A percentile compares a stretch with the other conserved stretches of the same genome.
Evolutionary conservation across 2,888 invertebrate genomes (phyloP).

Genomic region (Drosophila bunnanda): DNA sequence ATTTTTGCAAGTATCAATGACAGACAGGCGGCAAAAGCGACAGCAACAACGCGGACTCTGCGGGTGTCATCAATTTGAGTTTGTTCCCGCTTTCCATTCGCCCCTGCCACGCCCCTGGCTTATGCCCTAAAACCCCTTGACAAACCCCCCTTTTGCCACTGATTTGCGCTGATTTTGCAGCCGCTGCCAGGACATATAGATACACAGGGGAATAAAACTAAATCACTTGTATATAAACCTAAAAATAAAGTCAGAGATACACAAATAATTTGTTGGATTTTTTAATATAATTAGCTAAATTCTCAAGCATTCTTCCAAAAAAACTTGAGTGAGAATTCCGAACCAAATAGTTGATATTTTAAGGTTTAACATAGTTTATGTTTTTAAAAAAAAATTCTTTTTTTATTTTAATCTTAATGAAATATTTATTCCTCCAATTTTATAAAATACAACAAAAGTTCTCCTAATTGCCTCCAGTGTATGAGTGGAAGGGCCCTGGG

Average conservation of each 20-base stretch:
- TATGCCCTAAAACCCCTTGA: neutral
- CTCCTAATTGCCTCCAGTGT: neutral
- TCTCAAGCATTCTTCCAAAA: no score
- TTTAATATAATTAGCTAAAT: no score
- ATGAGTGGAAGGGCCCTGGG: neutral
- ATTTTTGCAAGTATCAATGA: conserved; percentile 72
- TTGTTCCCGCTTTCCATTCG: conserved; percentile 30
- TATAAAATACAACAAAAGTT: neutral
- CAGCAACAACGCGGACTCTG: conserved; percentile 45
- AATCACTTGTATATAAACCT: no score
- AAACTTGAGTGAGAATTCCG: no score
- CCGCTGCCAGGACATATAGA: conserved; percentile 32
- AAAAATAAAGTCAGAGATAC: no score
- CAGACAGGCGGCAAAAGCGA: conserved; percentile 48
- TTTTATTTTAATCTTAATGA: no score
- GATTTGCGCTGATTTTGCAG: conserved; percentile 76
- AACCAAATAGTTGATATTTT: no score
- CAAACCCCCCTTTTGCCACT: conserved; percentile 56
- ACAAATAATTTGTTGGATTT: no score
- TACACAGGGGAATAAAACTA: conserved; percentile 18
- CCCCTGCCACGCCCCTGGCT: conserved; percentile 2
- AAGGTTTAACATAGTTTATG: no score
- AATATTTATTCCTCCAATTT: neutral
- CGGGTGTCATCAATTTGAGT: conserved; percentile 80
- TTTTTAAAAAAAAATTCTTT: no score